Base-by-base conservation (phyloP, 1,140 invertebrate genomes). In the Nasonia longicornis region DNA sequence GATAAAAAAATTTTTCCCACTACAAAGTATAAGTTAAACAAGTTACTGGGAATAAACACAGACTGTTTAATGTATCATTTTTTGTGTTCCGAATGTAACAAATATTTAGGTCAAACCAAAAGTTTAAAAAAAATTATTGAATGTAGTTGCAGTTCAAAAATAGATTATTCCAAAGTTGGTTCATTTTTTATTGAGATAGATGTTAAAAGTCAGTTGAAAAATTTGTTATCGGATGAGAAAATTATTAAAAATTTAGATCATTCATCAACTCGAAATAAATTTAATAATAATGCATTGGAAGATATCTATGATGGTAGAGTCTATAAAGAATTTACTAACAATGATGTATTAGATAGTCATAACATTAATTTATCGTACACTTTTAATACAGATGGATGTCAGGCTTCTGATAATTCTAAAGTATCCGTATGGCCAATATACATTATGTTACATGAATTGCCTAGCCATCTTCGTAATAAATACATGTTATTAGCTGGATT, bases 311-410 rank as follows among this genome's bases (percentile, higher is more conserved):
- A 84, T 66, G 81, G 79, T 2, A 1, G 31, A 48, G 64, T 81
- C 16, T 83, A 75, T 16, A 10, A 78, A 73, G 52, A 72, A 52
- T 63, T 29, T 35, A 29, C 22, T 8, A 29, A 71, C 2, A 29
- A 45, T 22, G 20, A 79, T n/a, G 69, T 38, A 11, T 71, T 77
- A 26, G 38, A 20, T 20, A 35, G 80, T 83, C 11, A 3, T 1
- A 63, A 29, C 4, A 80, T 80, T 70, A 70, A 31, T 83, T 29
- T 80, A 77, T 6, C 80, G 69, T 52, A 74, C 63, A 26, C 26
- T 2, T 83, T 83, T 66, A 83, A 83, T 52, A 83, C 71, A 14
- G 82, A 83, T 69, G 82, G 82, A 8, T 83, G 77, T 26, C 42
- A 83, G 29, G 16, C 70, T 26, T 42, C 77, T 12, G 48, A 83